A percentile compares a stretch with the other conserved stretches of the same genome.
Evolutionary conservation across 2,797 vertebrate genomes (phyloP).

Genomic region (Smutsia temminckii): DNA sequence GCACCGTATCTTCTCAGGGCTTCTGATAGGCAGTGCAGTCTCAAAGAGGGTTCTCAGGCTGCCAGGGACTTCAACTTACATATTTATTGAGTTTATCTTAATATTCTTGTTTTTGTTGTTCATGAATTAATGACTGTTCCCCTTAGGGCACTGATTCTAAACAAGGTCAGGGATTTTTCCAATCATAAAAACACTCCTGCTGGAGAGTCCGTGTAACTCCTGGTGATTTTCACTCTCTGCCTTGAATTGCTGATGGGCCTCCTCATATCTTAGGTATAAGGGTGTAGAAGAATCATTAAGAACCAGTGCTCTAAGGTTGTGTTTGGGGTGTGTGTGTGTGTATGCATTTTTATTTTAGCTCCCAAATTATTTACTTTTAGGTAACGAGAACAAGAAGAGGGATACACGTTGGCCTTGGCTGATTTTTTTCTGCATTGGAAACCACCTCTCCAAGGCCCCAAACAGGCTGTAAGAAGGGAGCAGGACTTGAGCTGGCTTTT

Average conservation of each 20-base stretch:
- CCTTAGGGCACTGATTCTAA: neutral
- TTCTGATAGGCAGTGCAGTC: neutral
- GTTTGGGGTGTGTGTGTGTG: neutral
- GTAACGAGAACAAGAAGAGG: neutral
- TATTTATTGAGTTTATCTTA: slow-evolving; percentile 1
- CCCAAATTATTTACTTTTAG: neutral
- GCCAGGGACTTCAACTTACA: neutral
- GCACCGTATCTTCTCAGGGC: neutral
- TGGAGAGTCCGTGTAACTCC: neutral
- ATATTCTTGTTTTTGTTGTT: neutral
- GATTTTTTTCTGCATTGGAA: neutral
- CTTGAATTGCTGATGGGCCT: neutral
- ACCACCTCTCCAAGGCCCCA: neutral
- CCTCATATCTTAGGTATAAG: neutral
- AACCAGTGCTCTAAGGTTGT: neutral
- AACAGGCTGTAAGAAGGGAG: neutral
- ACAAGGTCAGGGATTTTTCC: neutral
- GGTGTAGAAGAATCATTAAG: neutral
- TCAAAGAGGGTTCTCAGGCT: neutral
- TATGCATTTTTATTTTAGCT: neutral
- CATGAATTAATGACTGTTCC: neutral
- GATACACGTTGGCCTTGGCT: neutral
- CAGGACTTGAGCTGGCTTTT: neutral
- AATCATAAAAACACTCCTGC: neutral
- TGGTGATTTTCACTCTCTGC: neutral